A percentile compares a stretch with the other conserved stretches of the same genome.
Evolutionary conservation across 1,140 invertebrate genomes (phyloP).

Genomic region (Rhagoletis pomonella): DNA sequence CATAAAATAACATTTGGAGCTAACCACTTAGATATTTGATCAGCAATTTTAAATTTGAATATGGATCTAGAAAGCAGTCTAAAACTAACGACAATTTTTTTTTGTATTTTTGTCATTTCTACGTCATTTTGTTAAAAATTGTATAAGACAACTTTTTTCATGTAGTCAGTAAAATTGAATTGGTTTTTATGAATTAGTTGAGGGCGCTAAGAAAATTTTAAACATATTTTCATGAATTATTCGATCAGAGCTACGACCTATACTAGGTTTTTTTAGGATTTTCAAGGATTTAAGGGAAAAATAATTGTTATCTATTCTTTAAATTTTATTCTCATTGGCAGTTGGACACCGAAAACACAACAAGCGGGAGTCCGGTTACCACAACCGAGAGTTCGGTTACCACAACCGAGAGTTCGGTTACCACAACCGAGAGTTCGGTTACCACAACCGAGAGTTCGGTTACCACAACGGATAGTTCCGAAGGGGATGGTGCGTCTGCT

Average conservation of each 20-base stretch:
- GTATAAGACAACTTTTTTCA: too few relatives aligned
- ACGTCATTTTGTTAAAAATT: too few relatives aligned
- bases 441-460: neutral
- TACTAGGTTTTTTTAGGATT: too few relatives aligned
- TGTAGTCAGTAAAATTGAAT: too few relatives aligned
- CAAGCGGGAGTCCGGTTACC: neutral
- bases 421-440: neutral
- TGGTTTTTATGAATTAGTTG: too few relatives aligned
- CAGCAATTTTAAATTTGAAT: constrained; percentile 54
- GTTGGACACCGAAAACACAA: constrained; percentile 62
- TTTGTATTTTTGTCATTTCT: too few relatives aligned
- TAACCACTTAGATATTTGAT: neutral
- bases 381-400: neutral
- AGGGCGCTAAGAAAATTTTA: too few relatives aligned
- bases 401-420: neutral
- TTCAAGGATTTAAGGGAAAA: neutral
- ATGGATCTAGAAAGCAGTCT: neutral
- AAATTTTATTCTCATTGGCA: constrained; percentile 43
- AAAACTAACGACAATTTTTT: too few relatives aligned
- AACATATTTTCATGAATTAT: too few relatives aligned
- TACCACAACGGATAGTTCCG: constrained; percentile 44
- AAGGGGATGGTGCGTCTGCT: constrained; percentile 60
- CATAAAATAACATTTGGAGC: too few relatives aligned
- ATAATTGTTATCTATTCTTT: too few relatives aligned
- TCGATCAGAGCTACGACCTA: too few relatives aligned